These are phyloP conservation scores for Coracias cyanogaster DNA, from an alignment of 2,797 vertebrate genomes.

Conservation along the genomic window DNA sequence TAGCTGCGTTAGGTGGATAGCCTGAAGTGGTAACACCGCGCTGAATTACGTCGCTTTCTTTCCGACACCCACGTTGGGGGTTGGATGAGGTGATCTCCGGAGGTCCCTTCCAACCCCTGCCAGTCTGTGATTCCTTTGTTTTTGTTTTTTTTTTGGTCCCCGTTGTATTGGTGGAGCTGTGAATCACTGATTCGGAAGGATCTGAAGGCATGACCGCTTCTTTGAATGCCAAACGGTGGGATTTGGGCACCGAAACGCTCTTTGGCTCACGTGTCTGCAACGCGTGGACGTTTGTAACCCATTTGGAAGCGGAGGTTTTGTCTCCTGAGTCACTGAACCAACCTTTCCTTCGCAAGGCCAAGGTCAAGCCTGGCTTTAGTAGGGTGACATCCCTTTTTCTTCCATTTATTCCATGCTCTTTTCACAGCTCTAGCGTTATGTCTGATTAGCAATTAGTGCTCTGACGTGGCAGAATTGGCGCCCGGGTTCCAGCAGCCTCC, in stretches of 20 bases:
- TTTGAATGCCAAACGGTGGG: fast-evolving
- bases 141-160: not conserved
- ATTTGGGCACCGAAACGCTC: not conserved
- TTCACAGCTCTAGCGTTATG: not conserved
- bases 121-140: not conserved
- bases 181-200: not conserved
- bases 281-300: not conserved
- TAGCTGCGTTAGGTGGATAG: not conserved
- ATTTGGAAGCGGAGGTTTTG: not conserved
- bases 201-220: not conserved
- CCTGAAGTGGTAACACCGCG: not conserved
- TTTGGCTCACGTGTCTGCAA: fast-evolving
- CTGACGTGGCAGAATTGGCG: not conserved
- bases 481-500: slow-evolving; percentile 22
- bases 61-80: not conserved
- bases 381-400: not conserved
- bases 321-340: not conserved
- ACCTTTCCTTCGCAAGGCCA: not conserved
- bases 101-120: no score
- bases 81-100: no score
- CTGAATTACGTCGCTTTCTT: not conserved
- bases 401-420: not conserved
- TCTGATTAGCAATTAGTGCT: slow-evolving; percentile 28
- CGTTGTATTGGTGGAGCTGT: not conserved
- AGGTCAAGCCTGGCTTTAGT: not conserved